Base-by-base conservation (phyloP, 2,113 vertebrate genomes). In the Donacobius atricapilla region DNA sequence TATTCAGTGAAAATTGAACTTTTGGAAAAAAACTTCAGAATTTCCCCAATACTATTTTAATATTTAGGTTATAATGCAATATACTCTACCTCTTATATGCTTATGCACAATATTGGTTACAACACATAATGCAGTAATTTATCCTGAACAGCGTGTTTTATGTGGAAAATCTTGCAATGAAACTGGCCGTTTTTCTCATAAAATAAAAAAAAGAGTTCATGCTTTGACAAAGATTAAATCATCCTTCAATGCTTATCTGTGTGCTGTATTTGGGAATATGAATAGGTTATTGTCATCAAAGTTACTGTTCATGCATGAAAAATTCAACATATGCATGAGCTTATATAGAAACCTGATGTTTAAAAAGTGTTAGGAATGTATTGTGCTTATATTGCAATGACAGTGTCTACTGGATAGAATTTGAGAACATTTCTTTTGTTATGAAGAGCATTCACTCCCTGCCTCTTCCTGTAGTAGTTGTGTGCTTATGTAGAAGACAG, bases 81-180 rank as follows among this genome's bases (percentile, higher is more conserved):
- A 93, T 87, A 92, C 64, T 94, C 87, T 95, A 68, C 96, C 97
- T 97, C 92, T 93, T 97, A 88, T 37, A 92, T 56, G 58, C 66
- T 95, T 96, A 95, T 96, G 51, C 87, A 95, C 71, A 92, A 87
- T 94, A 97, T 90, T 92, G 71, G 72, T 96, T 96, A 65, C 40
- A 91, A 80, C 19, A 95, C 47, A 65, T 94, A 95, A 86, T 88
- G 85, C 64, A 94, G 87, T 83, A 95, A 80, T 94, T 97, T 97
- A 93, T 87, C 89, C 75, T 89, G 94, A 96, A 87, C 18, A 40
- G 37, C 93, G 53, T 93, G 92, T 95, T 97, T 96, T 97, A 96
- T 95, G 57, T 90, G 75, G 87, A 95, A 96, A 75, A 78, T 94
- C 86, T 92, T 95, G 89, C 90, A 96, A 95, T 92, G 39, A 89